Percentiles rank a stretch among this genome's conserved stretches.
These are phyloP conservation scores for Sisor rabdophorus DNA, from an alignment of 2,113 vertebrate species.

Conservation along the genomic window DNA sequence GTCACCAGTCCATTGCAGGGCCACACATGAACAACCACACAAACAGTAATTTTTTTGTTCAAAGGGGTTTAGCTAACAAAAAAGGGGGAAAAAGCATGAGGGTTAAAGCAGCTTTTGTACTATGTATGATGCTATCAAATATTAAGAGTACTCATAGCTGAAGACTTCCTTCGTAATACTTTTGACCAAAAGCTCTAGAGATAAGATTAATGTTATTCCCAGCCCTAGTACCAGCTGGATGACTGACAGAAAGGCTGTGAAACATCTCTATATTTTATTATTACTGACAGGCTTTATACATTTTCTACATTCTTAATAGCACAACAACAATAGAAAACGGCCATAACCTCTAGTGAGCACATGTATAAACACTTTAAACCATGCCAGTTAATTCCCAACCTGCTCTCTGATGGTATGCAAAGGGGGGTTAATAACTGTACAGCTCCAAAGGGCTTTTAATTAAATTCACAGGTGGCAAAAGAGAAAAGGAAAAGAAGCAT, in stretches of 20 bases:
- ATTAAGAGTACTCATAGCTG: slow-evolving; percentile 17
- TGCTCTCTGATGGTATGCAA: slow-evolving; percentile 18
- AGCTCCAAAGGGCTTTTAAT: slow-evolving; percentile 57
- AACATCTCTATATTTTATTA: slow-evolving; percentile 20
- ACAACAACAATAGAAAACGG: slow-evolving; percentile 22
- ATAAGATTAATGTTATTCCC: slow-evolving; percentile 48
- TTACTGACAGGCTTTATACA: slow-evolving; percentile 7
- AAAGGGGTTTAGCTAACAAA: too few relatives aligned
- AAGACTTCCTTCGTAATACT: slow-evolving; percentile 34
- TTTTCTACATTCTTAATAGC: slow-evolving; percentile 8
- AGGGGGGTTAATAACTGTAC: slow-evolving; percentile 36
- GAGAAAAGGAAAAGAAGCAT: slow-evolving; percentile 42
- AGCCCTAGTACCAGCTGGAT: slow-evolving; percentile 13
- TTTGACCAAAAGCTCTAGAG: slow-evolving; percentile 27
- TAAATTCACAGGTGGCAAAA: slow-evolving; percentile 63
- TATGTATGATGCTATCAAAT: slow-evolving; percentile 1
- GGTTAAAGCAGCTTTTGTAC: slow-evolving; percentile 33
- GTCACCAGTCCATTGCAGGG: too few relatives aligned
- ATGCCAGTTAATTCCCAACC: slow-evolving; percentile 22
- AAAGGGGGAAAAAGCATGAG: too few relatives aligned
- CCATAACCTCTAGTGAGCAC: slow-evolving; percentile 14
- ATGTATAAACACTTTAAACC: slow-evolving; percentile 25
- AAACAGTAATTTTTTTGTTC: too few relatives aligned
- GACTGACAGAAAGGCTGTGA: slow-evolving; percentile 20
- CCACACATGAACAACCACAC: too few relatives aligned